Base-by-base conservation (phyloP, 2,888 invertebrate species). In the Drosophila diplacantha region DNA sequence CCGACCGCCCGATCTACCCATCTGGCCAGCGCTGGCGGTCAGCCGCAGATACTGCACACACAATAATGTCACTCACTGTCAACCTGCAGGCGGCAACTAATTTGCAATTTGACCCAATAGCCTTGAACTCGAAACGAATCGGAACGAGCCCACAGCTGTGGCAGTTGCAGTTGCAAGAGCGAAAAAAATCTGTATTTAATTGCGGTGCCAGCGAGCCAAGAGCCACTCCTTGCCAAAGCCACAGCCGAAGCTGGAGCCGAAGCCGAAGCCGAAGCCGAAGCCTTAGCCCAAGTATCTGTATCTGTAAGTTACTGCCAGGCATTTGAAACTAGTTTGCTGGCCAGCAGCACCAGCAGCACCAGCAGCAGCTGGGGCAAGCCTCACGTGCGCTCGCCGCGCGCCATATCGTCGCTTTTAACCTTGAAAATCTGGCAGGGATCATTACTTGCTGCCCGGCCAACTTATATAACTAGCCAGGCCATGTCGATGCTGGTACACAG, bases 41-140 rank as follows among this genome's bases (percentile, higher is more conserved):
- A 67, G 34, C 39, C 35, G 43, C 44, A 67, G 57, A 55, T 20
- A 26, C n/a, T 24, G 14, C 29, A 18, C 5, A 31, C 6, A 38
- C 31, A 37, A 79, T 80, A 80, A 69, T 82, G 81, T 81, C 83
- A 82, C 73, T 82, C 80, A 81, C 71, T 70, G 78, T 75, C 78
- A 84, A 81, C 80, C 80, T 84, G 83, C 83, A 67, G 83, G 81
- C 84, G 83, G 81, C 83, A 51, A 72, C 64, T 78, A 81, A 83
- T 74, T 84, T 72, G 71, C 83, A 72, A 71, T 61, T 83, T 81
- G 81, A 81, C 81, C 81, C 83, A 81, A 67, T 84, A 84, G 82
- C 81, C 81, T 81, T 81, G 81, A 81, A 84, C 81, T 84, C 84
- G 73, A 82, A 75, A 20, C 46, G 47, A 50, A 60, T 56, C 66